These are phyloP conservation scores for Poecile montanus DNA, from an alignment of 2,797 vertebrate species.

Conservation along the genomic window DNA sequence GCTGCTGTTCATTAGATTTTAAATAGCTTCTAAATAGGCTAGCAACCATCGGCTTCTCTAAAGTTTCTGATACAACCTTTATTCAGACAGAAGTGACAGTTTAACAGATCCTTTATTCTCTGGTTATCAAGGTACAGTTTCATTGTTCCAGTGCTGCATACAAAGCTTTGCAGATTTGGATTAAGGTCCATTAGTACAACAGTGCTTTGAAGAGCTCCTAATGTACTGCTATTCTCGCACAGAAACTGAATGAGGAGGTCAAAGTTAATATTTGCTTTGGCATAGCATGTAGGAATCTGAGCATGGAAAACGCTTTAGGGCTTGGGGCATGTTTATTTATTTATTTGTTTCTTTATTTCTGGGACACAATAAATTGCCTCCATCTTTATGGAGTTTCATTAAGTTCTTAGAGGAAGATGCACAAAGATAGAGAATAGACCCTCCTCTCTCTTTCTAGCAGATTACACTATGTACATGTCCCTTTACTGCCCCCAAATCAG, in stretches of 20 bases:
- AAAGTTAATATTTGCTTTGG: neutral
- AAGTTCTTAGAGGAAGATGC: neutral
- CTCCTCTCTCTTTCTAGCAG: neutral
- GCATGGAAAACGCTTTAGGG: neutral
- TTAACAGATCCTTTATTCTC: neutral
- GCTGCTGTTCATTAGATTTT: neutral
- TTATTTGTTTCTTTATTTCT: neutral
- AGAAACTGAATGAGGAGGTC: neutral
- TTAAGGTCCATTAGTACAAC: neutral
- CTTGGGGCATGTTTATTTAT: neutral
- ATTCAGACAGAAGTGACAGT: neutral
- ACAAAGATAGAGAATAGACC: neutral
- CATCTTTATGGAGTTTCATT: neutral
- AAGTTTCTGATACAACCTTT: neutral
- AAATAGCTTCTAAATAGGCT: neutral
- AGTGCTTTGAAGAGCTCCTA: neutral
- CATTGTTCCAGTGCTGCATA: neutral
- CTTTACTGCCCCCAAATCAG: neutral
- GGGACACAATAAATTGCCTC: neutral
- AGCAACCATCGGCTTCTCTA: neutral
- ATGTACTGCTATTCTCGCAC: neutral
- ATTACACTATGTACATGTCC: neutral
- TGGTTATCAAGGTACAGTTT: neutral
- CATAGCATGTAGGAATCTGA: neutral
- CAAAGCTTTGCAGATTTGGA: neutral